Conservation (phyloP, 2,888 invertebrate genomes). For the Pristionchus maxplancki region DNA sequence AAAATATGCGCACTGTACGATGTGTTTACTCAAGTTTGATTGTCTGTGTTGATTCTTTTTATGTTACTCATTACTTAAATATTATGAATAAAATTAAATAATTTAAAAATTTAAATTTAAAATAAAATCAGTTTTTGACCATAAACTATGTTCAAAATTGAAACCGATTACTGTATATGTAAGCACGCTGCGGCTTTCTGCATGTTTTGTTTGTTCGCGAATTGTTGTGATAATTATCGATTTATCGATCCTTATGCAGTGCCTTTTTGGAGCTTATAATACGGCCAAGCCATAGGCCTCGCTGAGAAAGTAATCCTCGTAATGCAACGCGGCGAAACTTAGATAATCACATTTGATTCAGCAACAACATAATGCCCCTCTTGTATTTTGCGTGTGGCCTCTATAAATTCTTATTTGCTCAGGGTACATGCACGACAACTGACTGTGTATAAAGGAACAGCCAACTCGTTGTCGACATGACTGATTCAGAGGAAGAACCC, state of each 20-base stretch:
- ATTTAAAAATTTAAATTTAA: too few relatives aligned
- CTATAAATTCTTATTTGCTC: neutral
- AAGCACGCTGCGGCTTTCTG: neutral
- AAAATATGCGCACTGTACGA: neutral
- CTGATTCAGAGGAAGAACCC: neutral
- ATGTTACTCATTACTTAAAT: too few relatives aligned
- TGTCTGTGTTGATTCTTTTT: too few relatives aligned
- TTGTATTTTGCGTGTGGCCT: neutral
- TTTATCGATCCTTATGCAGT: neutral
- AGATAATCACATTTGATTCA: neutral
- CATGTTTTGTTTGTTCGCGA: neutral
- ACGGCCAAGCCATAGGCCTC: neutral
- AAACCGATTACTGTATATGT: neutral
- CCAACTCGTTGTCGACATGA: neutral
- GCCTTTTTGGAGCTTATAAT: neutral
- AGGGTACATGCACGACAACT: slow-evolving; percentile 17
- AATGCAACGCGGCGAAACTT: neutral
- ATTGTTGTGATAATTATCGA: neutral
- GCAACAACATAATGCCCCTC: too few relatives aligned
- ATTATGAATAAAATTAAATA: too few relatives aligned
- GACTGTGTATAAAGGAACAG: neutral
- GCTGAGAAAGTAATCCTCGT: neutral
- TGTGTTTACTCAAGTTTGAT: too few relatives aligned
- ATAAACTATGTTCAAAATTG: neutral
- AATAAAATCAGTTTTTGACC: too few relatives aligned